Conservation (phyloP, 2,113 vertebrate genomes). For the Gasterosteus nipponicus region DNA sequence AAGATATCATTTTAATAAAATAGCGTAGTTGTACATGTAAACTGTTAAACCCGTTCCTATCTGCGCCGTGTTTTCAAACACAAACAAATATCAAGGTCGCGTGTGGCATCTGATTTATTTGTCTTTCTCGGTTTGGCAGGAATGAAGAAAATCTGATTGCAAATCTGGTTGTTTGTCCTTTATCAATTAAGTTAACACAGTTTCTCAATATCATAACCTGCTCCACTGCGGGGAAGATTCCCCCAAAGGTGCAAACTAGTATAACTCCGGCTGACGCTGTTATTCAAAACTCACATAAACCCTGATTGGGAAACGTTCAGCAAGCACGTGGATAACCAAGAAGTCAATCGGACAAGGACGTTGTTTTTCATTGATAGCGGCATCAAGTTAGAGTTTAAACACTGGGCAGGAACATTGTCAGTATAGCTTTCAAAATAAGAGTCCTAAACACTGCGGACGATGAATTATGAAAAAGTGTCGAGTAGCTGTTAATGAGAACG, state of each 20-base stretch:
- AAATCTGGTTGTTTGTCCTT: not conserved
- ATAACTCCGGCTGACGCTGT: not conserved
- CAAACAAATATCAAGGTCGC: constrained; percentile 31
- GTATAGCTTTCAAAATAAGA: constrained; percentile 38
- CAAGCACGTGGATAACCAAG: not conserved
- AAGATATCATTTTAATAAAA: not conserved
- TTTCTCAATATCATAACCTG: not conserved
- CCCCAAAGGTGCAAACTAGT: fast-evolving
- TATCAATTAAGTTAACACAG: constrained; percentile 9
- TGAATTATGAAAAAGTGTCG: fast-evolving
- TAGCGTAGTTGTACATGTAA: not conserved
- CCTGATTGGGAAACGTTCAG: constrained; percentile 5
- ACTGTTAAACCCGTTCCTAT: not conserved
- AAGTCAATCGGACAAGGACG: not conserved
- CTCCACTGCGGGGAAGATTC: no score
- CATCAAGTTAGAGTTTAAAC: not conserved
- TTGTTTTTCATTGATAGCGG: no score
- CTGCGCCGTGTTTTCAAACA: not conserved
- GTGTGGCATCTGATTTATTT: not conserved
- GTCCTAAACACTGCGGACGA: not conserved
- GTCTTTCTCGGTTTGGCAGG: not conserved
- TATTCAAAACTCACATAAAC: not conserved
- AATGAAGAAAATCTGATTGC: not conserved
- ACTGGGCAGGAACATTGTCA: fast-evolving
- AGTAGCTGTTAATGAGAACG: fast-evolving